phyloP scores from a whole-genome alignment of 2,888 invertebrate genomes.

The Eupithecia pulchellata region DNA sequence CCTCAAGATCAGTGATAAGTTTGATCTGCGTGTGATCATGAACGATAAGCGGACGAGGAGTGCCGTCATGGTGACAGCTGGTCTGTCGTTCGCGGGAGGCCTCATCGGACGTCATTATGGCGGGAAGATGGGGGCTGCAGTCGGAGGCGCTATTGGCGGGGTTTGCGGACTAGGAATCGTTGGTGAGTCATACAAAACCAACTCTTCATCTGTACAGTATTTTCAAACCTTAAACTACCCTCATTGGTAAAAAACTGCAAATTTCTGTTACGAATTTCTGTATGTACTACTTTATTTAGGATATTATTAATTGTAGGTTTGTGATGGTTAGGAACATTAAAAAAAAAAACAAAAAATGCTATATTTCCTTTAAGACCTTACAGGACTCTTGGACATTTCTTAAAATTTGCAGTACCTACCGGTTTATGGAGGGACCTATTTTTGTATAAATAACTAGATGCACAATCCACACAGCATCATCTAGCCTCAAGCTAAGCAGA shows the following conservation, averaged over 20 bases:
- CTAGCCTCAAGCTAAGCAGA: too few relatives aligned
- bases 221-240: slow-evolving; percentile 23
- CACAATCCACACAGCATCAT: too few relatives aligned
- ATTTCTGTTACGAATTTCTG: neutral
- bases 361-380: too few relatives aligned
- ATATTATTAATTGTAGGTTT: too few relatives aligned
- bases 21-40: slow-evolving; percentile 71
- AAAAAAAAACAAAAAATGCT: too few relatives aligned
- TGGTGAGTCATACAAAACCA: slow-evolving; percentile 55
- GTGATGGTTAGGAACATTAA: too few relatives aligned
- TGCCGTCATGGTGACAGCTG: slow-evolving; percentile 68
- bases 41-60: slow-evolving; percentile 57
- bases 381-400: too few relatives aligned
- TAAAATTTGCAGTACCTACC: too few relatives aligned
- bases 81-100: slow-evolving; percentile 70
- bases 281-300: too few relatives aligned
- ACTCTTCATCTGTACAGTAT: neutral
- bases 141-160: slow-evolving; percentile 75
- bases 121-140: slow-evolving; percentile 71
- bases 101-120: slow-evolving; percentile 75
- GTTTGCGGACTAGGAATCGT: slow-evolving; percentile 73
- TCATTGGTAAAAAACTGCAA: slow-evolving; percentile 6
- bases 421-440: too few relatives aligned
- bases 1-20: slow-evolving; percentile 67
- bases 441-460: too few relatives aligned